These are phyloP conservation scores for Sebastes miniatus DNA, from an alignment of 2,797 vertebrate species.

Conservation along the genomic window DNA sequence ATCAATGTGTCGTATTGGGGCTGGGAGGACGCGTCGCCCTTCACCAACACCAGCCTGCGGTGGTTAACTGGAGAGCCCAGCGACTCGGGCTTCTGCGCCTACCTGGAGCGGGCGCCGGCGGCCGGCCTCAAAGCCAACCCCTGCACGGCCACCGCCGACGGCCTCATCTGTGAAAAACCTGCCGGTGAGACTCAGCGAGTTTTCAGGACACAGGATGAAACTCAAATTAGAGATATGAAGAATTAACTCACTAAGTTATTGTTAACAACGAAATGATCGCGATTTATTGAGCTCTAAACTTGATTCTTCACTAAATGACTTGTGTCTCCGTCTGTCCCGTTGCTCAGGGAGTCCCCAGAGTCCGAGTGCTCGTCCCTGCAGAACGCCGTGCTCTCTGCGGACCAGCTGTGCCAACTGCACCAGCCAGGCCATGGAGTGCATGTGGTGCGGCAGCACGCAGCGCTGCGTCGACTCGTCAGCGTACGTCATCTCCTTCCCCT, in stretches of 20 bases:
- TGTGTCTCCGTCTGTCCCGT: too few relatives aligned
- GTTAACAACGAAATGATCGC: not conserved
- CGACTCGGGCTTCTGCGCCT: slow-evolving; percentile 93
- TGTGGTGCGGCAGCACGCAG: slow-evolving; percentile 93
- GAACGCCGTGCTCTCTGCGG: slow-evolving; percentile 89
- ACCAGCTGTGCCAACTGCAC: slow-evolving; percentile 91
- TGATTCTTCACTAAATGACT: not conserved
- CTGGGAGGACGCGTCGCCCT: slow-evolving; percentile 92
- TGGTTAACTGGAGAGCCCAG: slow-evolving; percentile 93
- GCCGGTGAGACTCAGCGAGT: slow-evolving; percentile 80
- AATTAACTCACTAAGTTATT: not conserved
- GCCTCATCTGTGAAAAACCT: slow-evolving; percentile 91
- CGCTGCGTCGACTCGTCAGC: slow-evolving; percentile 94
- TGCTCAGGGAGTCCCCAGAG: slow-evolving; percentile 53
- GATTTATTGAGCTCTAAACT: not conserved
- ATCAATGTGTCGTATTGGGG: slow-evolving; percentile 96
- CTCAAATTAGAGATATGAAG: not conserved
- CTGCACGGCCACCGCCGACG: slow-evolving; percentile 89
- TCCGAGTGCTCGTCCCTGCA: slow-evolving; percentile 88
- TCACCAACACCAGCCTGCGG: slow-evolving; percentile 89
- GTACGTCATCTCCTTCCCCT: slow-evolving; percentile 95
- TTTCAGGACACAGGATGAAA: not conserved
- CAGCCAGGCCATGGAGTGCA: slow-evolving; percentile 94
- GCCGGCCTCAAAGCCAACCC: slow-evolving; percentile 90
- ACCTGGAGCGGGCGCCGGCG: slow-evolving; percentile 84